A percentile compares a stretch with the other conserved stretches of the same genome.
Conservation (phyloP, 2,113 vertebrate species). For the Procapra przewalskii region DNA sequence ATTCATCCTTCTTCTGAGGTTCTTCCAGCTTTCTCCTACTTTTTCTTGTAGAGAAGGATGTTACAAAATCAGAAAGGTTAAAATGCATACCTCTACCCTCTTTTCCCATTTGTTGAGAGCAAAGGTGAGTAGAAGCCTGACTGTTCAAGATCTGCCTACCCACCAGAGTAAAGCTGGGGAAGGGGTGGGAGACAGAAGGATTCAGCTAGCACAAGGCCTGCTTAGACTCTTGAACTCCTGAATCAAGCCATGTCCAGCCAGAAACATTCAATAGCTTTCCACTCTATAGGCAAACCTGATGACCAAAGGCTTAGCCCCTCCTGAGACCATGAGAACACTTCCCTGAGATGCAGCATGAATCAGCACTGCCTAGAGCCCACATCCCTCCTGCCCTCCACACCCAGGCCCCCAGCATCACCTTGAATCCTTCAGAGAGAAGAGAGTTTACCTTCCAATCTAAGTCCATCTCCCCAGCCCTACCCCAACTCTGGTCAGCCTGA, state of each 20-base stretch:
- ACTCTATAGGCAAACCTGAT: not conserved
- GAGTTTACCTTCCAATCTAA: not conserved
- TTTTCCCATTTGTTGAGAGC: not conserved
- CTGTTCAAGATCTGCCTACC: not conserved
- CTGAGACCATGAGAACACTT: not conserved
- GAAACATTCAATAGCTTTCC: not conserved
- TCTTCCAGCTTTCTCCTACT: not conserved
- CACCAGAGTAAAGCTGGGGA: not conserved
- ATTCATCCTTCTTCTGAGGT: not conserved
- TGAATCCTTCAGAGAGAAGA: not conserved
- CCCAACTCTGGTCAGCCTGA: not conserved
- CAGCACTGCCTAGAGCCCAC: not conserved
- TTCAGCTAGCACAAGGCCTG: not conserved
- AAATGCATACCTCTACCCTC: not conserved
- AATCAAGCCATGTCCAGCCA: not conserved
- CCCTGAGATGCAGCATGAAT: not conserved
- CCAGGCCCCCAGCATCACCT: not conserved
- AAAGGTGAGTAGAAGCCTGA: not conserved
- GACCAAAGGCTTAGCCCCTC: not conserved
- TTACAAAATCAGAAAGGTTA: not conserved
- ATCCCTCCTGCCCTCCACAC: not conserved
- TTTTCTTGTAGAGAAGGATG: conserved; percentile 1
- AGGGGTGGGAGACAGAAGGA: not conserved
- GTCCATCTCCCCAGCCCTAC: not conserved
- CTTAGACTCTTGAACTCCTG: not conserved